Evolutionary conservation across 1,140 invertebrate species (phyloP).

Genomic region (Apis cerana): DNA sequence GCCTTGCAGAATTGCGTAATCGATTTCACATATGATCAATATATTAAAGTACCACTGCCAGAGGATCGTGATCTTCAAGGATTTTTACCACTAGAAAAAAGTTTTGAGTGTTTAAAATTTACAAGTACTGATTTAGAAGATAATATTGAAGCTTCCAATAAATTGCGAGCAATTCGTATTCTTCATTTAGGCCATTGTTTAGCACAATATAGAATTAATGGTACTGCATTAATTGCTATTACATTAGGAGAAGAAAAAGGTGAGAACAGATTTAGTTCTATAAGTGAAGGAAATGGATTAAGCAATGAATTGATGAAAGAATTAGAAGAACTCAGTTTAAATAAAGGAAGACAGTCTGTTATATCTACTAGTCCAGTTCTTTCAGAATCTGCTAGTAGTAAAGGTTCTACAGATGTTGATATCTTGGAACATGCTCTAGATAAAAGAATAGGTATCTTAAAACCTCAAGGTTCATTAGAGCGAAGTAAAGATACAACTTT

Average conservation of each 20-base stretch:
- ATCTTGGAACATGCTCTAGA: constrained; percentile 72
- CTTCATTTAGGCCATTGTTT: constrained; percentile 81
- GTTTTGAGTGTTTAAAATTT: constrained; percentile 80
- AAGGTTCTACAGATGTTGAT: constrained; percentile 71
- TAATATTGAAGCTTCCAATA: constrained; percentile 68
- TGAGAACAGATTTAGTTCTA: constrained; percentile 65
- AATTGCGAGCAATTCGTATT: constrained; percentile 79
- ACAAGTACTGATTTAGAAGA: constrained; percentile 77
- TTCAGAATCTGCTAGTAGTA: constrained; percentile 74
- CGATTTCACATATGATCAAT: constrained; percentile 79
- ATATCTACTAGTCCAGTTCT: constrained; percentile 72
- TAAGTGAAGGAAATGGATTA: constrained; percentile 65
- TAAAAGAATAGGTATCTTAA: constrained; percentile 86
- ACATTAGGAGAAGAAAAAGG: constrained; percentile 56
- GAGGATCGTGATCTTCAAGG: constrained; percentile 91
- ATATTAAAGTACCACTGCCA: constrained; percentile 85
- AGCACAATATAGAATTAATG: constrained; percentile 78
- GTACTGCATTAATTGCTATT: constrained; percentile 70
- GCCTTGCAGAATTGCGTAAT: constrained; percentile 82
- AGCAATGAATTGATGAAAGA: constrained; percentile 78
- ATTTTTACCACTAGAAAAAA: constrained; percentile 87
- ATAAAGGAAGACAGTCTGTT: constrained; percentile 67
- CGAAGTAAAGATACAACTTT: constrained; percentile 80
- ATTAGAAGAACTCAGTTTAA: constrained; percentile 77
- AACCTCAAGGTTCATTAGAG: constrained; percentile 86